phyloP scores from a whole-genome alignment of 1,140 invertebrate genomes.

The Microplitis mediator region DNA sequence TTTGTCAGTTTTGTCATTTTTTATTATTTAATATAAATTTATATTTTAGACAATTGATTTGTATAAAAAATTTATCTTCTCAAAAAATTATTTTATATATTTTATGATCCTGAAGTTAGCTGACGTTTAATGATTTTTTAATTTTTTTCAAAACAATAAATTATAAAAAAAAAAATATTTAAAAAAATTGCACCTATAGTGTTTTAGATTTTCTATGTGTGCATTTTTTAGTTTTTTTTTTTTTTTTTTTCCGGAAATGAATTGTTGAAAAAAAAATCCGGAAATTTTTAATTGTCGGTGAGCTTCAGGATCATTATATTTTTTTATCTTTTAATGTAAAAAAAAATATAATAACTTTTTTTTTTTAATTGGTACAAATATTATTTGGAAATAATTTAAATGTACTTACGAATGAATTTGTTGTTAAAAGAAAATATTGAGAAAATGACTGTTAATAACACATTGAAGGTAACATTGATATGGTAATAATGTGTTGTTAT shows the following conservation, averaged over 20 bases:
- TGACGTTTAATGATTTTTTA: too few relatives aligned
- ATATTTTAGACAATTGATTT: not conserved
- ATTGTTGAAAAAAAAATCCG: too few relatives aligned
- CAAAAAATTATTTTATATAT: too few relatives aligned
- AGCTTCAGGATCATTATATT: not conserved
- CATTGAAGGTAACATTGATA: not conserved
- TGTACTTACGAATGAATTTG: slow-evolving; percentile 4
- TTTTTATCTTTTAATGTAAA: not conserved
- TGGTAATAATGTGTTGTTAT: not conserved
- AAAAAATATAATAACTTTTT: not conserved
- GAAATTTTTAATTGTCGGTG: too few relatives aligned
- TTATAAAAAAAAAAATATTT: too few relatives aligned
- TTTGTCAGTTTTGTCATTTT: not conserved
- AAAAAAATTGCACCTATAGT: too few relatives aligned
- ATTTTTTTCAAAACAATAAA: too few relatives aligned
- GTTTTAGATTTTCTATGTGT: too few relatives aligned
- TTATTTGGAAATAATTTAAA: not conserved
- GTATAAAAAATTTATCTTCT: not conserved
- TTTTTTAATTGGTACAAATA: not conserved
- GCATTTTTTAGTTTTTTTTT: not conserved
- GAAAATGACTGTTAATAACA: not conserved
- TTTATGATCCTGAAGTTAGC: too few relatives aligned
- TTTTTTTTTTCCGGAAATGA: not conserved
- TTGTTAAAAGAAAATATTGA: not conserved
- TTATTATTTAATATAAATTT: not conserved